Percentiles rank a stretch among this genome's conserved stretches.
phyloP scores from a whole-genome alignment of 2,113 vertebrate species.

The Triplophysa dalaica region DNA sequence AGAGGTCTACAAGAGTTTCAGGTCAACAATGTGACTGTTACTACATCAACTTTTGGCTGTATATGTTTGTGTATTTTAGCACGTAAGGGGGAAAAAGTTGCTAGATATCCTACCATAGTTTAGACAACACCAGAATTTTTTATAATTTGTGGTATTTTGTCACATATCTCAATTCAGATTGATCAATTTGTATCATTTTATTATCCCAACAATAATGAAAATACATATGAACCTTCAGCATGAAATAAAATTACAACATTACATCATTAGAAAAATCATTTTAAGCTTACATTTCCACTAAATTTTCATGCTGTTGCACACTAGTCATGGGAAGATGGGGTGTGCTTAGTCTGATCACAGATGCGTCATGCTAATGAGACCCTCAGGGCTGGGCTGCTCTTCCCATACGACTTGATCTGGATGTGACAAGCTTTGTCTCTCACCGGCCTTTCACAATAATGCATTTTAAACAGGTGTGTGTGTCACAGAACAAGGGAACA shows the following conservation, averaged over 20 bases:
- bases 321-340: constrained; percentile 8
- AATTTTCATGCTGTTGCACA: neutral
- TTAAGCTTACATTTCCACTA: neutral
- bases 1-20: constrained; percentile 2
- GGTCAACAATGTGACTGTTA: neutral
- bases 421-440: constrained; percentile 52
- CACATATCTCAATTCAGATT: no score
- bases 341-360: constrained; percentile 29
- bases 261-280: neutral
- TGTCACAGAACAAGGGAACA: constrained; percentile 21
- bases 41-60: neutral
- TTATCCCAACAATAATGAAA: neutral
- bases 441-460: constrained; percentile 16
- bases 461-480: constrained; percentile 23
- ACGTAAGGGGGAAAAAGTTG: neutral
- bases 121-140: no score
- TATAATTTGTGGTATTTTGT: no score
- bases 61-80: neutral
- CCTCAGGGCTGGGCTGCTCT: constrained; percentile 42
- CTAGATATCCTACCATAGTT: neutral
- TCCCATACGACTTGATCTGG: constrained; percentile 39
- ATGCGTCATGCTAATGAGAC: constrained; percentile 46
- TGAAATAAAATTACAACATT: neutral
- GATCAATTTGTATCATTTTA: no score
- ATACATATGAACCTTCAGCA: neutral